Percentiles rank a stretch among this genome's conserved stretches.
Evolutionary conservation across 2,797 vertebrate species (phyloP).

Genomic region (Siniperca scherzeri): DNA sequence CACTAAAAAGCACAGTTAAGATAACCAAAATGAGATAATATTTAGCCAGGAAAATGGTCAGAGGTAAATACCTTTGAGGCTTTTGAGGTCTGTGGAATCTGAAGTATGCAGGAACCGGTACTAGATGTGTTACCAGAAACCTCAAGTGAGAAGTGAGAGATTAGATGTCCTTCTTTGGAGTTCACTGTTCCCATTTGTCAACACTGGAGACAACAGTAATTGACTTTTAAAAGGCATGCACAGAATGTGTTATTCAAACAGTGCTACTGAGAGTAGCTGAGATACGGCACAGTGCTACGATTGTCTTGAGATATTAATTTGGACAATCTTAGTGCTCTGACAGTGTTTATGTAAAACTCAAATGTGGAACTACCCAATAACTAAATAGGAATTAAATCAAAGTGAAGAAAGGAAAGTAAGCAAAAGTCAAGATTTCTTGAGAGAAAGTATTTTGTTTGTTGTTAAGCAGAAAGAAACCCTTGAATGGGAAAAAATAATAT

Average conservation of each 20-base stretch:
- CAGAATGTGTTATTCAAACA: conserved; percentile 54
- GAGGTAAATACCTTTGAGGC: conserved; percentile 41
- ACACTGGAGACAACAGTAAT: conserved; percentile 15
- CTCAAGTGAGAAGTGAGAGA: conserved; percentile 48
- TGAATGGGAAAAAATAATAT: not conserved
- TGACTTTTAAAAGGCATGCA: conserved; percentile 44
- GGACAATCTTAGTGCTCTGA: not conserved
- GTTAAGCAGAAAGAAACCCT: not conserved
- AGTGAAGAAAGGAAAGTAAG: not conserved
- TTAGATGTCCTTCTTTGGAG: conserved; percentile 61
- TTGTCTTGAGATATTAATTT: not conserved
- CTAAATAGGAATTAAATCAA: not conserved
- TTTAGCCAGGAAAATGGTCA: conserved; percentile 41
- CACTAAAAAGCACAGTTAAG: conserved; percentile 22
- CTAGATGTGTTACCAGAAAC: conserved; percentile 44
- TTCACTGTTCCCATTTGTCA: conserved; percentile 34
- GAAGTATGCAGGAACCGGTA: conserved; percentile 52
- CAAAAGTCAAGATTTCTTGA: not conserved
- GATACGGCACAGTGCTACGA: not conserved
- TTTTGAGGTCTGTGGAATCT: conserved; percentile 56
- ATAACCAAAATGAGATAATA: conserved; percentile 42
- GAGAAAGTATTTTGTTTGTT: not conserved
- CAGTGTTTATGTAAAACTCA: conserved; percentile 35
- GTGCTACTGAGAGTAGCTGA: not conserved
- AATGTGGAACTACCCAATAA: not conserved